These are phyloP conservation scores for Micromys minutus DNA, from an alignment of 2,113 vertebrate species.

Conservation along the genomic window DNA sequence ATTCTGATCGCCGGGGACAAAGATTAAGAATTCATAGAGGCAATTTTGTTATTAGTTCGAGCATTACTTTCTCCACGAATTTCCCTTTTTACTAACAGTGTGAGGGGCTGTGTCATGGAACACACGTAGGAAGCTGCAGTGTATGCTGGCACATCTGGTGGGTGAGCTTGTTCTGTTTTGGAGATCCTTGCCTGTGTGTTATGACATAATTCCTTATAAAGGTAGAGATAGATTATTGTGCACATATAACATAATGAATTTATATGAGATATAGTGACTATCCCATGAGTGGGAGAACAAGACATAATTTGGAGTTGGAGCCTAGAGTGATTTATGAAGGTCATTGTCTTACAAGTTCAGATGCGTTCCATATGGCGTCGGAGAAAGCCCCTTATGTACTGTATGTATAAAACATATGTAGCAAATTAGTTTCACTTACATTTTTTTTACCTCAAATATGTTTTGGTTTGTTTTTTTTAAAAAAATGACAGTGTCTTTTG, in stretches of 20 bases:
- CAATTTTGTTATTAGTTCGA: neutral
- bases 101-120: neutral
- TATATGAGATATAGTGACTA: constrained; percentile 82
- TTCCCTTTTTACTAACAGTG: neutral
- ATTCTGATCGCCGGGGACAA: constrained; percentile 31
- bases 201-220: constrained; percentile 85
- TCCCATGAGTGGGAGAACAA: constrained; percentile 86
- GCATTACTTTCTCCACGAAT: constrained; percentile 16
- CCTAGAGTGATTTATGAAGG: constrained; percentile 89
- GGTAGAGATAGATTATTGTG: constrained; percentile 82
- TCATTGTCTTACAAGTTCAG: constrained; percentile 87
- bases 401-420: constrained; percentile 87
- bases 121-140: neutral
- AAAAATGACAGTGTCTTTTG: constrained; percentile 77
- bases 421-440: constrained; percentile 85
- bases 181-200: constrained; percentile 72
- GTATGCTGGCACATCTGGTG: constrained; percentile 72
- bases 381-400: constrained; percentile 83
- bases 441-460: constrained; percentile 77
- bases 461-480: constrained; percentile 76
- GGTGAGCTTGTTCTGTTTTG: constrained; percentile 64
- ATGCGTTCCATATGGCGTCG: constrained; percentile 89
- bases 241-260: constrained; percentile 80
- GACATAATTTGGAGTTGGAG: constrained; percentile 86
- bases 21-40: neutral